Evolutionary conservation across 2,113 vertebrate species (phyloP), one percentile per base, ranked within the genome.

Genomic region (Tautogolabrus adspersus): DNA sequence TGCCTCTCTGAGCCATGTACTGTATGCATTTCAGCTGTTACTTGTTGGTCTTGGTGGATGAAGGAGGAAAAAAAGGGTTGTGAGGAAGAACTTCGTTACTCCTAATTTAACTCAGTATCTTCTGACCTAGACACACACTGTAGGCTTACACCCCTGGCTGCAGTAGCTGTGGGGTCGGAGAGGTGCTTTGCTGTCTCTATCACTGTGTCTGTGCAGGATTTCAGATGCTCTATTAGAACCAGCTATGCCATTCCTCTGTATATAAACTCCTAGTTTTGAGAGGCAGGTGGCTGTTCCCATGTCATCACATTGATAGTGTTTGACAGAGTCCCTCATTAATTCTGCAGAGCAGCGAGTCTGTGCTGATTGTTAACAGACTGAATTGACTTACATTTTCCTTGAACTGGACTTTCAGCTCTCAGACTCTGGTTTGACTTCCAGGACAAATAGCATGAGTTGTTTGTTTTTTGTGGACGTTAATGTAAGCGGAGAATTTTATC

Each of bases 61-160:
- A 3, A 34, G 30, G 30, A 34, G 30, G 30, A 34, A 52, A 8
- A 52, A 52, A 8, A n/a, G 11, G 30, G 44, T 60, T 55, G n/a
- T 21, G 30, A 13, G 26, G 34, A 47, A 26, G 66, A 74, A 30
- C 38, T 56, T 60, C 38, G 46, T 66, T 30, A 59, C 56, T 62
- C 10, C 11, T 37, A 11, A 26, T 62, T 38, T 51, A 1, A 61
- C 72, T 56, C n/a, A 46, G 26, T 21, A 40, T 49, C 59, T 67
- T 77, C 73, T 22, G 62, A 74, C 49, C 26, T 65, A 54, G 80
- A 90, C 88, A 86, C 88, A 62, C 57, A 87, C 81, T 86, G 85
- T 86, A 86, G 79, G 76, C 55, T 57, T 26, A 51, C 30, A 26
- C 76, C 71, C 57, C 21, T 34, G 57, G 59, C 55, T 15, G 5